Evolutionary conservation across 2,888 invertebrate genomes (phyloP).

Genomic region (Lepidochitona cinerea): DNA sequence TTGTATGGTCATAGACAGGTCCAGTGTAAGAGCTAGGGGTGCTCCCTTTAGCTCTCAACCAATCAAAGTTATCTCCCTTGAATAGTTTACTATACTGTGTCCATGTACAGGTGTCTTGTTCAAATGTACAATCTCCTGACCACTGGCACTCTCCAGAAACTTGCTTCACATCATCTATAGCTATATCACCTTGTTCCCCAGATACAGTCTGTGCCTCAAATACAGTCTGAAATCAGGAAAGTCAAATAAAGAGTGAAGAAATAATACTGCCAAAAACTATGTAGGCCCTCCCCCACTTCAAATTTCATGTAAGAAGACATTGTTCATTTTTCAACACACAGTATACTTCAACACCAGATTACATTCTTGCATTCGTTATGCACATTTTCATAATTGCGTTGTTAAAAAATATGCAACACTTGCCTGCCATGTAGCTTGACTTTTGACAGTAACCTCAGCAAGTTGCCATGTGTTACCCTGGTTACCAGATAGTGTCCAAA

Average conservation of each 20-base stretch:
- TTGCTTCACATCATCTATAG: constrained; percentile 65
- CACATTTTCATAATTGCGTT: too few species aligned
- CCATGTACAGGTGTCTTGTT: constrained; percentile 55
- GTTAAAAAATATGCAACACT: constrained; percentile 12
- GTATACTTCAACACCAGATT: too few species aligned
- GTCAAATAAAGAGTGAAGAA: too few species aligned
- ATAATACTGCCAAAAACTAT: too few species aligned
- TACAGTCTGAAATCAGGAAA: constrained; percentile 47
- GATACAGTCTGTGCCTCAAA: constrained; percentile 57
- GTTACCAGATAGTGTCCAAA: constrained; percentile 35
- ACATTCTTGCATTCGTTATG: too few species aligned
- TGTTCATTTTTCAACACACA: too few species aligned
- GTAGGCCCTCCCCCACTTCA: too few species aligned
- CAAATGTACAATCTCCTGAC: constrained; percentile 56
- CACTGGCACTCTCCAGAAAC: constrained; percentile 49
- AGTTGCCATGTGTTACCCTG: constrained; percentile 60
- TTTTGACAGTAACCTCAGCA: constrained; percentile 39
- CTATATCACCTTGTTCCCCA: constrained; percentile 60
- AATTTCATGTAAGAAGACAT: too few species aligned
- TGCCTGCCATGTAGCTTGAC: constrained; percentile 47
- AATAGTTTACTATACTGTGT: constrained; percentile 36
- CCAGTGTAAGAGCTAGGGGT: constrained; percentile 50
- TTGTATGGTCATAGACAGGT: constrained; percentile 59
- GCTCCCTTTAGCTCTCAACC: constrained; percentile 53
- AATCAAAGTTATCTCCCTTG: constrained; percentile 54